Percentiles rank a stretch among this genome's conserved stretches.
Evolutionary conservation across 2,113 vertebrate genomes (phyloP).

Genomic region (Prochilodus magdalenae): DNA sequence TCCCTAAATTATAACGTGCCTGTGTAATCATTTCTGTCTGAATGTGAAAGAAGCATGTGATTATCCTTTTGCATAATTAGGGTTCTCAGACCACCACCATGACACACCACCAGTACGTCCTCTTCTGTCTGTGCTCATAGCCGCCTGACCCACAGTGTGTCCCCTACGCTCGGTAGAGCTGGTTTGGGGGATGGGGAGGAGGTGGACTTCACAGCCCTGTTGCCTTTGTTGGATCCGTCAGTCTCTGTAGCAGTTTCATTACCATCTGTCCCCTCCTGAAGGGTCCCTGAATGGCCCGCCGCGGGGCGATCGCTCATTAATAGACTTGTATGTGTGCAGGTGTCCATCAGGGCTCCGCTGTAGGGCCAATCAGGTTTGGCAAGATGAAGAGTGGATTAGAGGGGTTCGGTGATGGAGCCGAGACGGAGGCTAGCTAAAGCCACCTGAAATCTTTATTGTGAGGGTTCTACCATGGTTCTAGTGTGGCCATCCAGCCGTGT

Average conservation of each 20-base stretch:
- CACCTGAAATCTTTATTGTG: not conserved
- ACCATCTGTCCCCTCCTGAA: slow-evolving; percentile 63
- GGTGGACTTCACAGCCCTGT: not conserved
- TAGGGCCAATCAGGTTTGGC: not conserved
- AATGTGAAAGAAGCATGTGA: slow-evolving; percentile 36
- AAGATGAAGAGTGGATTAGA: not conserved
- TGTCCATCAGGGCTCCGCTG: slow-evolving; percentile 28
- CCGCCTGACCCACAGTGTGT: slow-evolving; percentile 34
- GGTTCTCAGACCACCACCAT: not conserved
- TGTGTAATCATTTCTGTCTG: slow-evolving; percentile 18
- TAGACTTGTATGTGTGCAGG: slow-evolving; percentile 34
- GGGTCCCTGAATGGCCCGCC: slow-evolving; percentile 33
- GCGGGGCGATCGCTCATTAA: slow-evolving; percentile 27
- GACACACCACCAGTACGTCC: slow-evolving; percentile 5
- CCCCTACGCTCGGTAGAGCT: not conserved
- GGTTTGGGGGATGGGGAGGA: not conserved
- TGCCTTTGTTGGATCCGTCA: slow-evolving; percentile 48
- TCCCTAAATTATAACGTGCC: not conserved
- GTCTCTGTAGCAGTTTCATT: slow-evolving; percentile 48
- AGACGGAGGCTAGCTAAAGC: not conserved
- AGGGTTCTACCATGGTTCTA: too few relatives aligned
- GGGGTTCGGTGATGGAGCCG: not conserved
- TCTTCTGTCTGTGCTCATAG: slow-evolving; percentile 36
- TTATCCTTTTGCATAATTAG: slow-evolving; percentile 47
- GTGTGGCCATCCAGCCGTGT: not conserved